Evolutionary conservation across 2,888 invertebrate genomes (phyloP).

Genomic region (Koerneria pararmatus): DNA sequence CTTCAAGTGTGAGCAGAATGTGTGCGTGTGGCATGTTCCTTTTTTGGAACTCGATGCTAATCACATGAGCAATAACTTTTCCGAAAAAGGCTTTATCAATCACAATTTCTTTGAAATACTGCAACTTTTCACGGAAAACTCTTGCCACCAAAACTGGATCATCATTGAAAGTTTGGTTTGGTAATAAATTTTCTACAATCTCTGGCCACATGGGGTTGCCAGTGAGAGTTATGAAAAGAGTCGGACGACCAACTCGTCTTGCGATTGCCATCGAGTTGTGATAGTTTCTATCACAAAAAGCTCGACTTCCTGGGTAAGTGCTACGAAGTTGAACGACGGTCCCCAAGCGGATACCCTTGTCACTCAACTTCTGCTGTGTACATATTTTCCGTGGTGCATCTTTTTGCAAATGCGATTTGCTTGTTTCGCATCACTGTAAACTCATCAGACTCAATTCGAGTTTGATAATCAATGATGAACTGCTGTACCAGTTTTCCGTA

Average conservation of each 20-base stretch:
- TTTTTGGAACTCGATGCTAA: constrained; percentile 58
- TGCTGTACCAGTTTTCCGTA: too few species aligned
- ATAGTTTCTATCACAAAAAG: constrained; percentile 45
- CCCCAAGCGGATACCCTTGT: too few species aligned
- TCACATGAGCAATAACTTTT: constrained; percentile 30
- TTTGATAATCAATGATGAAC: too few species aligned
- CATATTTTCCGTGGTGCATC: too few species aligned
- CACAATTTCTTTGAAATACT: constrained; percentile 38
- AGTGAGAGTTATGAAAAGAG: constrained; percentile 57
- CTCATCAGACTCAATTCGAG: too few species aligned
- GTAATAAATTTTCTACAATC: constrained; percentile 34
- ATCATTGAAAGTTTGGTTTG: constrained; percentile 28
- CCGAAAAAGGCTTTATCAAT: constrained; percentile 40
- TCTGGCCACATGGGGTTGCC: constrained; percentile 57
- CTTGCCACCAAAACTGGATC: constrained; percentile 41
- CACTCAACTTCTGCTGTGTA: too few species aligned
- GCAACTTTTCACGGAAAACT: constrained; percentile 46
- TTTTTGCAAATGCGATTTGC: too few species aligned
- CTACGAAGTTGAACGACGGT: too few species aligned
- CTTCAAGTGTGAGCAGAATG: constrained; percentile 36
- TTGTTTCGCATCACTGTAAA: too few species aligned
- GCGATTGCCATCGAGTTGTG: constrained; percentile 47
- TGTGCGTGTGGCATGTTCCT: constrained; percentile 52
- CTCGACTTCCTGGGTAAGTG: constrained; percentile 56
- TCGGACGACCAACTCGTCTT: constrained; percentile 38